Conservation (phyloP, 2,113 vertebrate species). For the Tricholaema leucomelas region DNA sequence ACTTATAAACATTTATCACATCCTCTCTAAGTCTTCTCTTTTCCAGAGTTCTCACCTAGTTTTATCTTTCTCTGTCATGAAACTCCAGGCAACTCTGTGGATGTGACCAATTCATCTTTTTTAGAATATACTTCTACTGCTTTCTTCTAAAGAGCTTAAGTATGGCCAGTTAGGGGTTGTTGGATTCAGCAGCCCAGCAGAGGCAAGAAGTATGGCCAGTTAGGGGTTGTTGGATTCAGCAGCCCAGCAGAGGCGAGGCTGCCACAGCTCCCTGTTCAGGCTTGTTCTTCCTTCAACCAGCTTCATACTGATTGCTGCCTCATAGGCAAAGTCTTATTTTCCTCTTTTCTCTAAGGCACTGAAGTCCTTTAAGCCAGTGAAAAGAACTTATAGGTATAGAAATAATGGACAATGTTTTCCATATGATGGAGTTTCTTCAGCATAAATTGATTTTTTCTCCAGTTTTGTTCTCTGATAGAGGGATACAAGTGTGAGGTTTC, state of each 20-base stretch:
- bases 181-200: neutral
- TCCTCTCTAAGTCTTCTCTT: no score
- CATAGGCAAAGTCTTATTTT: neutral
- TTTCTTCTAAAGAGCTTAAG: neutral
- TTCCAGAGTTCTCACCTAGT: neutral
- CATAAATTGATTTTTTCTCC: neutral
- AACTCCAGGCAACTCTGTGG: neutral
- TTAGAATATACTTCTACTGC: neutral
- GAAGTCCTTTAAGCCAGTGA: neutral
- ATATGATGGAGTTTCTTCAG: neutral
- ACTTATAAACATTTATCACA: no score
- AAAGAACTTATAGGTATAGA: neutral
- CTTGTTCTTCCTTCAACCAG: neutral
- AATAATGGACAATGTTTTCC: neutral
- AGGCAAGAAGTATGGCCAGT: no score
- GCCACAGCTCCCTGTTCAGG: neutral
- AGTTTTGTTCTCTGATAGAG: neutral
- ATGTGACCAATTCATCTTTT: accelerated
- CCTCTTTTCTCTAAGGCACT: neutral
- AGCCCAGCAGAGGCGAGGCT: neutral
- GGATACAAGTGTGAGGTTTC: neutral
- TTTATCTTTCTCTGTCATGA: neutral
- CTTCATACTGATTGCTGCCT: neutral
- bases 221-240: neutral
- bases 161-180: neutral